phyloP scores from a whole-genome alignment of 92 coral and sea anemone species.

The Epizoanthus rinbou region DNA sequence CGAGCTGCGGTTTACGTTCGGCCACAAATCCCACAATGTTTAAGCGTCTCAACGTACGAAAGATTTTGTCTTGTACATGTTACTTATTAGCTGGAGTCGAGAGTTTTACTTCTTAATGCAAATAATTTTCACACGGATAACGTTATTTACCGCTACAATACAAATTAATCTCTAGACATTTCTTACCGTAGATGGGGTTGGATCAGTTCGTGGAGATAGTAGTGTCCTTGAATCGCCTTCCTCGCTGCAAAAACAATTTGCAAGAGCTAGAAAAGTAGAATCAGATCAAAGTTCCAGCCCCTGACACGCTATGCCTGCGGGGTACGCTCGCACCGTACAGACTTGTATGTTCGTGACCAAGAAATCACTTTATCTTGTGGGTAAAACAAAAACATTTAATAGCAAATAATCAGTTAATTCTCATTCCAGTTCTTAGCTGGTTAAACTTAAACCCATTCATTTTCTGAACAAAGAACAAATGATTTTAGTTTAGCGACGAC shows the following conservation, averaged over 20 bases:
- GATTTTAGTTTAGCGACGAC: neutral
- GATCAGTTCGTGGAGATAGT: neutral
- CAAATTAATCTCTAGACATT: neutral
- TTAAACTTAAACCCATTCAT: neutral
- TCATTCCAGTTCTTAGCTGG: neutral
- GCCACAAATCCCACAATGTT: neutral
- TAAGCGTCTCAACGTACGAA: neutral
- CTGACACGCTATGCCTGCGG: too few species aligned
- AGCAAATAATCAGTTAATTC: neutral
- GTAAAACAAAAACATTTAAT: neutral
- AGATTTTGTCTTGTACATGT: neutral
- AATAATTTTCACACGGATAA: neutral
- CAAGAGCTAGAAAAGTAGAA: neutral
- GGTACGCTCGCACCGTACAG: neutral
- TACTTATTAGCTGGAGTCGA: too few species aligned
- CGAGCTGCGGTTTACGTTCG: too few species aligned
- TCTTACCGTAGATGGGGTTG: constrained; percentile 13
- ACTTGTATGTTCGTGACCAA: neutral
- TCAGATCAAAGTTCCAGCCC: neutral
- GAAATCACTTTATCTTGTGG: neutral
- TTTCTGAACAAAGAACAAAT: constrained; percentile 13
- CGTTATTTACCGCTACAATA: neutral
- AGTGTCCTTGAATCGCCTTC: constrained; percentile 5
- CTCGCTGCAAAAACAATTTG: constrained; percentile 14
- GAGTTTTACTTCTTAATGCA: neutral